Evolutionary conservation across 2,888 invertebrate genomes (phyloP), one percentile per base, ranked within the genome.

Genomic region (Zhuqinia jingwanae): DNA sequence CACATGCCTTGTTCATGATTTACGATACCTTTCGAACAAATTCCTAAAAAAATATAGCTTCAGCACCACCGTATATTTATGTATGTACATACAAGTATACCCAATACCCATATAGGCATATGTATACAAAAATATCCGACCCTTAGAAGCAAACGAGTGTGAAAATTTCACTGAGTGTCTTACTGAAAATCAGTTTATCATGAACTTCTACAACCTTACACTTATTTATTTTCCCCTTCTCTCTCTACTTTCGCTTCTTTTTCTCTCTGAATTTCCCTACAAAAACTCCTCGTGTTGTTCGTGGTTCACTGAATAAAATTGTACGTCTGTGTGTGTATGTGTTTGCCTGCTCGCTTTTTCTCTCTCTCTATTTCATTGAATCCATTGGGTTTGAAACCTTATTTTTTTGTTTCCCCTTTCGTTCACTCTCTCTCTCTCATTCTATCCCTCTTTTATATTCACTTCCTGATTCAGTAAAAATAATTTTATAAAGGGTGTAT

Each of bases 391-490:
- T 53, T 36, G 56, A 68, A 42, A 45, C 56, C 53, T 27, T 50
- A 60, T 45, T n/a, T 13, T 53, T 65, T 77, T 77, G 22, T 60
- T 77, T 36, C 2, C n/a, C 27, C 77, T 60, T 45, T 77, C 56
- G 60, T 45, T 60, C 22, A 56, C 53, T 68, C 25, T 77, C 56
- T 77, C 60, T 60, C 22, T 68, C 53, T 68, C 25, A 6, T 73
- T 73, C 73, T 45, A 70, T 58, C 25, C 58, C 80, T 56, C 68
- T 22, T 73, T 60, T 63, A 53, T n/a, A 25, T 77, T 60, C 25
- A 60, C 81, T 60, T 82, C 73, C 81, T 73, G 70, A 73, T 82
- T 82, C 79, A 65, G 47, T 82, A 56, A 60, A 47, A 75, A 83
- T 76, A 27, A 83, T 83, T 83, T 76, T 75, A 50, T 83, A 60